These are phyloP conservation scores for Pogonophryne albipinna DNA, from an alignment of 2,797 vertebrate genomes.

Conservation along the genomic window DNA sequence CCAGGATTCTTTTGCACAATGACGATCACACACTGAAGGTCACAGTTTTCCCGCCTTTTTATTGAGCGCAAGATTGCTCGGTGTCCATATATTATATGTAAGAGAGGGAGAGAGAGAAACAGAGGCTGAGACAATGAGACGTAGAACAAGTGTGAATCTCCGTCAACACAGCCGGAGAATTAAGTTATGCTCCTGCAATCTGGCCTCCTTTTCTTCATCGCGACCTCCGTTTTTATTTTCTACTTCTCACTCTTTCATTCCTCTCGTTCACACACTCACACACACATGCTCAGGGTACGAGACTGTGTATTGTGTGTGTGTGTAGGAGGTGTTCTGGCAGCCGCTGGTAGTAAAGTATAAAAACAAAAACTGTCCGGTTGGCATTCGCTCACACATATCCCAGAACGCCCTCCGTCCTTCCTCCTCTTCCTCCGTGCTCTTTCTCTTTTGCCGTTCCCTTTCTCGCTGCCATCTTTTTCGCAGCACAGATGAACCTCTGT, in stretches of 20 bases:
- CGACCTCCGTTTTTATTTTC: constrained; percentile 15
- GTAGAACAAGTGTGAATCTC: constrained; percentile 26
- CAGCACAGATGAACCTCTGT: constrained; percentile 78
- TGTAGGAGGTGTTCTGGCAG: constrained; percentile 75
- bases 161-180: constrained; percentile 47
- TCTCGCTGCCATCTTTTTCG: constrained; percentile 63
- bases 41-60: constrained; percentile 3
- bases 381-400: constrained; percentile 67
- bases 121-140: constrained; percentile 23
- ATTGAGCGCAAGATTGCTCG: background rate
- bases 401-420: constrained; percentile 65
- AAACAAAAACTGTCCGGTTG: constrained; percentile 77
- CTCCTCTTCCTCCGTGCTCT: constrained; percentile 46
- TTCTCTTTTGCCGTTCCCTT: constrained; percentile 46
- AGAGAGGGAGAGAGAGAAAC: constrained; percentile 6
- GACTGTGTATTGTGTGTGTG: constrained; percentile 38
- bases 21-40: background rate
- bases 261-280: constrained; percentile 48
- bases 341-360: constrained; percentile 59
- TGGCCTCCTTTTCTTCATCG: constrained; percentile 49
- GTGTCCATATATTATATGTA: constrained; percentile 18
- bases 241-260: constrained; percentile 51
- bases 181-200: constrained; percentile 64
- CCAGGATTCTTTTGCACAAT: constrained; percentile 4
- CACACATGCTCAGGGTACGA: constrained; percentile 45